phyloP scores from a whole-genome alignment of 1,140 invertebrate species.

The Caerostris extrusa region DNA sequence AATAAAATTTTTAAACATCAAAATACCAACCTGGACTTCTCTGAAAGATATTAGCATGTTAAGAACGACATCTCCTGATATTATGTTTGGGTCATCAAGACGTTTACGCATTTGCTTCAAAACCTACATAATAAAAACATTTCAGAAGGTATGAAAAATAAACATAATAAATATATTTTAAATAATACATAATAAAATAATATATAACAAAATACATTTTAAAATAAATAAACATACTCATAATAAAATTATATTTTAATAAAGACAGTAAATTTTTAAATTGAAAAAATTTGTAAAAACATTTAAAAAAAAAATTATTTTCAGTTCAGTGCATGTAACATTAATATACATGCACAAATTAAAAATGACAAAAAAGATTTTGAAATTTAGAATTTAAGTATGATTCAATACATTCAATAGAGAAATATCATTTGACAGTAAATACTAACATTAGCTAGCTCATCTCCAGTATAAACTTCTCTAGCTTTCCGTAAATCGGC shows the following conservation, averaged over 20 bases:
- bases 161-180: too few relatives aligned
- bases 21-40: constrained; percentile 88
- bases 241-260: background rate
- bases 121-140: constrained; percentile 56
- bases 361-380: too few relatives aligned
- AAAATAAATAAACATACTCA: too few relatives aligned
- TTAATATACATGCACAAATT: too few relatives aligned
- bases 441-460: constrained; percentile 87
- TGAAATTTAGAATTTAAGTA: too few relatives aligned
- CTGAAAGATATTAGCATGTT: constrained; percentile 96
- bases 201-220: too few relatives aligned
- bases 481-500: constrained; percentile 95
- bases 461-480: constrained; percentile 92
- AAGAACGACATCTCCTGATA: constrained; percentile 95
- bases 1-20: background rate
- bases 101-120: constrained; percentile 95
- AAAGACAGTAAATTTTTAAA: background rate
- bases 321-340: too few relatives aligned
- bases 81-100: constrained; percentile 97
- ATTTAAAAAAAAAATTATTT: too few relatives aligned
- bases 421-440: background rate
- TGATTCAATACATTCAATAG: too few relatives aligned
- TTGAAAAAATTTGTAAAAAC: too few relatives aligned
- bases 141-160: background rate
- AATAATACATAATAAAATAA: too few relatives aligned